These are phyloP conservation scores for Brachionus sp. DNA, from an alignment of 1,140 invertebrate species.

Conservation along the genomic window DNA sequence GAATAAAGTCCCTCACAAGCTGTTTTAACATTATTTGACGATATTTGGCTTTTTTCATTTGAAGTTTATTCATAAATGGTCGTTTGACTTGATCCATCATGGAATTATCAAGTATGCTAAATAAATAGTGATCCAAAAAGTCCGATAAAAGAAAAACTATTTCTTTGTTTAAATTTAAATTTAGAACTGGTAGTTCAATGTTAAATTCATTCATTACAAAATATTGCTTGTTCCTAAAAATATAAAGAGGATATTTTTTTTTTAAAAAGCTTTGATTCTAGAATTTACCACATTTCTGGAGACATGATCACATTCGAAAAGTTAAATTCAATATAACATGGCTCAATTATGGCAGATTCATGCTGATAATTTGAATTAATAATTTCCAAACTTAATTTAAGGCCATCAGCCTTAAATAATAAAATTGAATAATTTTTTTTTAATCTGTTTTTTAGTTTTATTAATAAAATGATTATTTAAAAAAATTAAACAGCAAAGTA, in stretches of 20 bases:
- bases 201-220: constrained; percentile 17
- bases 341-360: constrained; percentile 3
- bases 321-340: constrained; percentile 30
- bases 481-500: too few relatives aligned
- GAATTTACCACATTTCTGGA: not conserved
- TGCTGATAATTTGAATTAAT: not conserved
- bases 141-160: constrained; percentile 10
- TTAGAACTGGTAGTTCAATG: constrained; percentile 29
- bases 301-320: constrained; percentile 30
- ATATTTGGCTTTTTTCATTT: constrained; percentile 34
- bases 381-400: not conserved
- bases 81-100: constrained; percentile 4
- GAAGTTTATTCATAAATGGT: constrained; percentile 29
- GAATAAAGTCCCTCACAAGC: not conserved
- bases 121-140: not conserved
- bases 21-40: constrained; percentile 31
- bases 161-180: constrained; percentile 31
- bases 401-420: not conserved
- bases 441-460: too few relatives aligned
- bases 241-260: not conserved
- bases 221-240: constrained; percentile 43
- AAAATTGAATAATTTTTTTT: not conserved
- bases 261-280: not conserved
- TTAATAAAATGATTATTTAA: too few relatives aligned
- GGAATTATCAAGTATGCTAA: not conserved